Evolutionary conservation across 2,113 vertebrate species (phyloP).

Genomic region (Anser cygnoides): DNA sequence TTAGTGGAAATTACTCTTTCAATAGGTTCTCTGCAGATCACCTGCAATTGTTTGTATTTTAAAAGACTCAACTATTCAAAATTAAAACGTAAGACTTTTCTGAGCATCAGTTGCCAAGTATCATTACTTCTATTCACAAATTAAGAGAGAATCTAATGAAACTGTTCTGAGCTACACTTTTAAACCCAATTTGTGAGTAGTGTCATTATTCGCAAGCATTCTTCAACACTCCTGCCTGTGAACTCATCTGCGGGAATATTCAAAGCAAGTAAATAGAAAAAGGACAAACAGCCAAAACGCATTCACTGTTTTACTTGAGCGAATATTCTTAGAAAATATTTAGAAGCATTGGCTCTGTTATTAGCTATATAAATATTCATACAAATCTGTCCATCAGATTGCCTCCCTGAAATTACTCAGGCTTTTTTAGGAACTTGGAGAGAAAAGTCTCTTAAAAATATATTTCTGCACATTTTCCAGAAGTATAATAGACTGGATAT

Average conservation of each 20-base stretch:
- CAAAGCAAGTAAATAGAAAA: slow-evolving; percentile 51
- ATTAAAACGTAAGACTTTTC: neutral
- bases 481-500: slow-evolving; percentile 64
- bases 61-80: neutral
- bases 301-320: slow-evolving; percentile 55
- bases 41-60: slow-evolving; percentile 21
- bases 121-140: slow-evolving; percentile 13
- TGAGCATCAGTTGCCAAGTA: neutral
- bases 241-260: slow-evolving; percentile 40
- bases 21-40: slow-evolving; percentile 28
- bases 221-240: slow-evolving; percentile 22
- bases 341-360: slow-evolving; percentile 68
- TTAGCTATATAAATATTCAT: slow-evolving; percentile 69
- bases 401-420: slow-evolving; percentile 46
- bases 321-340: slow-evolving; percentile 69
- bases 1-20: slow-evolving; percentile 26
- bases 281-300: slow-evolving; percentile 55
- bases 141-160: neutral
- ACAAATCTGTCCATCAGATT: slow-evolving; percentile 58
- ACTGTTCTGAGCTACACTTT: neutral
- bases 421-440: slow-evolving; percentile 60
- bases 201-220: slow-evolving; percentile 3
- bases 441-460: slow-evolving; percentile 65
- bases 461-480: slow-evolving; percentile 60
- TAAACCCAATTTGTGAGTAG: slow-evolving; percentile 20